Base-by-base conservation (phyloP, 2,113 vertebrate species). In the Antigone vipio region DNA sequence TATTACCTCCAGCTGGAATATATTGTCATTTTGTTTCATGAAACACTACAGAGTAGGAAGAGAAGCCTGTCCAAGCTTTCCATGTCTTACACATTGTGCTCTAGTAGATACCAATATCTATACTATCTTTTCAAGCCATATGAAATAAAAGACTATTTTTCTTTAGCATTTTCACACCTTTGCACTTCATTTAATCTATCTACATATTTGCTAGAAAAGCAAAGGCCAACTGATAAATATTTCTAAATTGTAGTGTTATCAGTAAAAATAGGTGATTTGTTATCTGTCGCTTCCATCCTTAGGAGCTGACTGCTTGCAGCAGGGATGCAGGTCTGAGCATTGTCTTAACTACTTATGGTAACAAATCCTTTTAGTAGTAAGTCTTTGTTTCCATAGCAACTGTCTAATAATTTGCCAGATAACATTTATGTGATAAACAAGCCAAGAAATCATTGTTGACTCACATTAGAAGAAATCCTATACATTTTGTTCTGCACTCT, bases 391-490 rank as follows among this genome's bases (percentile, higher is more conserved):
- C 97, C 96, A 93, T 95, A 95, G 95, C 88, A 97, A 98, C 94
- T 84, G 74, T 96, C 96, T 84, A 92, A 94, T 97, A 97, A 98
- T 97, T 98, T 97, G 88, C 89, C 85, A 93, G 96, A 95, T 97
- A 97, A 97, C 94, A 97, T 92, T 96, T 96, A 92, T 79, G 95
- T 97, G 93, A 98, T 80, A 97, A 98, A 98, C 97, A 97, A 97
- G 93, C 95, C 76, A 59, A 97, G 95, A 97, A 95, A 97, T 95
- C 82, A 96, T 81, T 94, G 92, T 95, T 98, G 95, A 98, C 91
- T 98, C 74, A 76, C 93, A 83, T 91, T 76, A 96, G 93, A 97
- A 89, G 79, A 92, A 96, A 95, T 86, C 63, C 76, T 94, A 97
- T 88, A 92, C 58, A 42, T 94, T 95, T 81, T 84, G n/a, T 53